A percentile compares a stretch with the other conserved stretches of the same genome.
Conservation (phyloP, 1,140 invertebrate genomes). For the Aphaenogaster ashmeadi region DNA sequence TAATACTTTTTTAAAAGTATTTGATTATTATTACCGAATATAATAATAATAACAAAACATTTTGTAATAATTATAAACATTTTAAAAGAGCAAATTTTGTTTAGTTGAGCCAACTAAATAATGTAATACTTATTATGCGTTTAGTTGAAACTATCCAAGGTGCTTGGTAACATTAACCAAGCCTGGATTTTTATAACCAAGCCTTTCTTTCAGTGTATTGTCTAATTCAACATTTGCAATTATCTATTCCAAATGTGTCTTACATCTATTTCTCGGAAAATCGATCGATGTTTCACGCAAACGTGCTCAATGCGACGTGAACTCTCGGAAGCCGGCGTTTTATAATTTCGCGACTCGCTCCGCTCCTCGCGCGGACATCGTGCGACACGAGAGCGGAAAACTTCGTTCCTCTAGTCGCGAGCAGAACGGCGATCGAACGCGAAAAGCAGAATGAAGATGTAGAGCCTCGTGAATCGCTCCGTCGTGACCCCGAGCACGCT, state of each 20-base stretch:
- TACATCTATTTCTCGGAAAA: not conserved
- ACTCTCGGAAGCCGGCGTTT: not conserved
- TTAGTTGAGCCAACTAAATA: too few relatives aligned
- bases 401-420: not conserved
- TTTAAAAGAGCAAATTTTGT: too few relatives aligned
- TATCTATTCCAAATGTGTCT: not conserved
- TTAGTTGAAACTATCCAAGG: too few relatives aligned
- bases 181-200: too few relatives aligned
- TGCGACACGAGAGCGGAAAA: not conserved
- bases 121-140: too few relatives aligned
- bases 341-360: not conserved
- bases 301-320: not conserved
- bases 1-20: too few relatives aligned
- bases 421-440: slow-evolving; percentile 25
- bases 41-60: too few relatives aligned
- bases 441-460: slow-evolving; percentile 68
- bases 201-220: not conserved
- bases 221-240: not conserved
- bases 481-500: slow-evolving; percentile 67
- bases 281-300: not conserved
- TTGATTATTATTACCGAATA: too few relatives aligned
- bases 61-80: too few relatives aligned
- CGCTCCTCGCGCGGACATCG: not conserved
- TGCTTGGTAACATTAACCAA: too few relatives aligned
- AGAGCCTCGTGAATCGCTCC: slow-evolving; percentile 40